These are phyloP conservation scores for Calosoma granatense DNA, from an alignment of 1,140 invertebrate genomes.

Conservation along the genomic window DNA sequence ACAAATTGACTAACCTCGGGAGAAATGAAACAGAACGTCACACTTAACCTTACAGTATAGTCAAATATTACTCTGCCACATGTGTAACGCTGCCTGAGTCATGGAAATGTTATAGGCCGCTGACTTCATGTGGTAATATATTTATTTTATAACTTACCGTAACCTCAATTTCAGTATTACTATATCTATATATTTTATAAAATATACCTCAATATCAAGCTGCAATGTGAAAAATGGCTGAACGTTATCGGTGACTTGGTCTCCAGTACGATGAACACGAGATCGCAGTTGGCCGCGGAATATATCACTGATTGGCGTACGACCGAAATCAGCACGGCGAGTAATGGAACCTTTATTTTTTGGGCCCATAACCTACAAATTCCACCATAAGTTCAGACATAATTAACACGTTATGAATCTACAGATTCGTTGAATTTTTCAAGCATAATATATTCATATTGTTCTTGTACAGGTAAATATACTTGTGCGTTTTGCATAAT, in stretches of 20 bases:
- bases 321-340: conserved; percentile 65
- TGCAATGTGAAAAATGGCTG: conserved; percentile 92
- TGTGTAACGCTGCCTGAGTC: background rate
- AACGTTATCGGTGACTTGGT: conserved; percentile 67
- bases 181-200: conserved; percentile 8
- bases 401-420: no score
- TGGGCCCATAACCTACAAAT: conserved; percentile 62
- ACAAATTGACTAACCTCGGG: background rate
- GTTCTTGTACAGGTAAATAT: no score
- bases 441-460: no score
- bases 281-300: conserved; percentile 83
- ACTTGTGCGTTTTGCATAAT: background rate
- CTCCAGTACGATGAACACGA: conserved; percentile 64
- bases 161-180: background rate
- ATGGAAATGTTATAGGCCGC: background rate
- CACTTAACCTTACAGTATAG: background rate
- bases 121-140: background rate
- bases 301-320: conserved; percentile 85
- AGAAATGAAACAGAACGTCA: background rate
- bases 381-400: background rate
- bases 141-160: background rate
- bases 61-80: background rate
- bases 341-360: conserved; percentile 81
- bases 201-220: conserved; percentile 90
- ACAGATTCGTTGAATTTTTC: no score